Evolutionary conservation across 35 echinoderm and acorn worm species (phyloP).

Genomic region (Lytechinus pictus): DNA sequence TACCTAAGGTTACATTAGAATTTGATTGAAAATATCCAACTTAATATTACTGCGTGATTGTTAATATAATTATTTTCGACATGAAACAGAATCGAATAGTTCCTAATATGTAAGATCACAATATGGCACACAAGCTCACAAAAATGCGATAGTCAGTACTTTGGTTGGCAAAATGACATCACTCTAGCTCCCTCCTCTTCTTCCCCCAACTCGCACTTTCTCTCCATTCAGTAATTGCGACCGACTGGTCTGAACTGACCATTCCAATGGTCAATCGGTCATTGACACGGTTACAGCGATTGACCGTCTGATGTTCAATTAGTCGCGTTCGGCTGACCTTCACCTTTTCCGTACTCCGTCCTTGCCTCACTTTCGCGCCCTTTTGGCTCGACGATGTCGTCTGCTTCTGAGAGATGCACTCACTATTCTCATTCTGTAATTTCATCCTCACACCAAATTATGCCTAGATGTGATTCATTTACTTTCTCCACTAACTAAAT

Average conservation of each 20-base stretch:
- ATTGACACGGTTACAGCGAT: not conserved
- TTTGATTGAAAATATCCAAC: too few species aligned
- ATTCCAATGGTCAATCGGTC: slow-evolving; percentile 24
- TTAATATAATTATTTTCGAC: too few species aligned
- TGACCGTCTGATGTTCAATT: slow-evolving; percentile 16
- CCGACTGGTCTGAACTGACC: not conserved
- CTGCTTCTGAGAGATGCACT: not conserved
- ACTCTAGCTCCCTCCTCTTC: not conserved
- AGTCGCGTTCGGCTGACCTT: slow-evolving; percentile 35
- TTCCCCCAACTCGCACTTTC: not conserved
- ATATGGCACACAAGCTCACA: not conserved
- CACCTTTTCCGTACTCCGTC: not conserved
- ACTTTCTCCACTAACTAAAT: not conserved
- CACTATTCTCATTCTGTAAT: not conserved
- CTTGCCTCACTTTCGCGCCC: not conserved
- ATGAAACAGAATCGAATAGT: too few species aligned
- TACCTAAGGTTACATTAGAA: too few species aligned
- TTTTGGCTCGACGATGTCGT: not conserved
- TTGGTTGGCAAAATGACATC: too few species aligned
- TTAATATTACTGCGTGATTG: too few species aligned
- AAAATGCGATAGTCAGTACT: not conserved
- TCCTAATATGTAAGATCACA: not conserved
- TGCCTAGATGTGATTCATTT: not conserved
- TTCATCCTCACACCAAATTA: not conserved
- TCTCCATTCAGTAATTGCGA: not conserved